A percentile compares a stretch with the other conserved stretches of the same genome.
These are phyloP conservation scores for Agrotis exclamationis DNA, from an alignment of 2,888 invertebrate genomes.

Conservation along the genomic window DNA sequence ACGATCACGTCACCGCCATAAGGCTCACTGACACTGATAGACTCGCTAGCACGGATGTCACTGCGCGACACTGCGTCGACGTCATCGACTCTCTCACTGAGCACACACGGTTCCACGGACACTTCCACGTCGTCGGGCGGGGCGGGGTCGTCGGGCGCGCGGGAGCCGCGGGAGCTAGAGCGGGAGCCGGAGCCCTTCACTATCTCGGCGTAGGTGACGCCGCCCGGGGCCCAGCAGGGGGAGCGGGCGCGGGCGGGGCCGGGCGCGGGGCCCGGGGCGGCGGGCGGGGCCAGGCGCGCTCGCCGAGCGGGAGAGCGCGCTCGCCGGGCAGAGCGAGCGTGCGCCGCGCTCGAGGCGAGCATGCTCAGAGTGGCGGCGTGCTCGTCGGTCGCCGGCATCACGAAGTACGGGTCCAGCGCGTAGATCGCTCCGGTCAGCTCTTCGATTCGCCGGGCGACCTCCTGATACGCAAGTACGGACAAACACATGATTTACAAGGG, in stretches of 20 bases:
- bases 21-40: constrained; percentile 83
- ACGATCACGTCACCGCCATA: constrained; percentile 74
- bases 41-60: constrained; percentile 78
- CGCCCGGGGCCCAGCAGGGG: constrained; percentile 94
- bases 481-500: constrained; percentile 87
- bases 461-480: constrained; percentile 93
- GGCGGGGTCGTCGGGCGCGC: constrained; percentile 66
- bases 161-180: constrained; percentile 79
- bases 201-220: constrained; percentile 95
- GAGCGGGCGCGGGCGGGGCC: constrained; percentile 59
- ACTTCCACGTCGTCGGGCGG: constrained; percentile 70
- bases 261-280: constrained; percentile 57
- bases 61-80: constrained; percentile 63
- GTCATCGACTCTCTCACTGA: constrained; percentile 69
- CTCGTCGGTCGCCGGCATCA: constrained; percentile 91
- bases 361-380: constrained; percentile 90
- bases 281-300: constrained; percentile 53
- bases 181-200: constrained; percentile 92
- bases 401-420: constrained; percentile 94
- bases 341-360: constrained; percentile 88
- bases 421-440: constrained; percentile 93
- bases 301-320: constrained; percentile 88
- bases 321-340: constrained; percentile 69
- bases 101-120: constrained; percentile 72
- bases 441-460: constrained; percentile 94